phyloP scores from a whole-genome alignment of 2,797 vertebrate species.

The Poeciliopsis presidionis region DNA sequence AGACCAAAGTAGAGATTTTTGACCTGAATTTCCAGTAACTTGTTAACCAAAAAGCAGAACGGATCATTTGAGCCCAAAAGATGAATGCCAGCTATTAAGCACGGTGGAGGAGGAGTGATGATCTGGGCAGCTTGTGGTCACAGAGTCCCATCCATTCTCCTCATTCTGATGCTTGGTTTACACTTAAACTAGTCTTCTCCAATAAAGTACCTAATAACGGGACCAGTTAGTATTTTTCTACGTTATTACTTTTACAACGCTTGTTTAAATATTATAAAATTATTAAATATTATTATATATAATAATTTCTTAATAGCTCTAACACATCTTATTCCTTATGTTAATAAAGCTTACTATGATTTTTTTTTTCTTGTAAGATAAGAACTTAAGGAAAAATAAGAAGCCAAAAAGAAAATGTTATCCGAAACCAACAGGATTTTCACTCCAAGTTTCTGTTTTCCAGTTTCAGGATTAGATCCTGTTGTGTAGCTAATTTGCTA shows the following conservation, averaged over 20 bases:
- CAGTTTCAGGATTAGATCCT: not conserved
- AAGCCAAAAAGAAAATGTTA: not conserved
- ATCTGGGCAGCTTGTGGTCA: not conserved
- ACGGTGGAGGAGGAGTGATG: not conserved
- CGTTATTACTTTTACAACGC: not conserved
- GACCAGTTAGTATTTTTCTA: not conserved
- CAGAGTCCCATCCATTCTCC: not conserved
- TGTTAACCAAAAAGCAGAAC: not conserved
- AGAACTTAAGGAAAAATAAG: not conserved
- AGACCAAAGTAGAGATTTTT: not conserved
- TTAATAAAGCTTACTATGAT: not conserved
- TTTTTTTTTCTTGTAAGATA: not conserved
- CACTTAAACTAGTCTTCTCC: not conserved
- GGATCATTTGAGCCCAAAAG: not conserved
- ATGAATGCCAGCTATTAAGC: not conserved
- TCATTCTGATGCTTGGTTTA: not conserved
- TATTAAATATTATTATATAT: not conserved
- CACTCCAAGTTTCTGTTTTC: not conserved
- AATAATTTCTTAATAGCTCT: not conserved
- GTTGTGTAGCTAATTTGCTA: not conserved
- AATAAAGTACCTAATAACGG: not conserved
- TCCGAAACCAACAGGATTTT: not conserved
- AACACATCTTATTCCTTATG: not conserved
- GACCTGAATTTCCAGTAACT: not conserved
- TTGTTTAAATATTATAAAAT: not conserved